Evolutionary conservation across 2,888 invertebrate species (phyloP).

Genomic region (Artemia sinica): DNA sequence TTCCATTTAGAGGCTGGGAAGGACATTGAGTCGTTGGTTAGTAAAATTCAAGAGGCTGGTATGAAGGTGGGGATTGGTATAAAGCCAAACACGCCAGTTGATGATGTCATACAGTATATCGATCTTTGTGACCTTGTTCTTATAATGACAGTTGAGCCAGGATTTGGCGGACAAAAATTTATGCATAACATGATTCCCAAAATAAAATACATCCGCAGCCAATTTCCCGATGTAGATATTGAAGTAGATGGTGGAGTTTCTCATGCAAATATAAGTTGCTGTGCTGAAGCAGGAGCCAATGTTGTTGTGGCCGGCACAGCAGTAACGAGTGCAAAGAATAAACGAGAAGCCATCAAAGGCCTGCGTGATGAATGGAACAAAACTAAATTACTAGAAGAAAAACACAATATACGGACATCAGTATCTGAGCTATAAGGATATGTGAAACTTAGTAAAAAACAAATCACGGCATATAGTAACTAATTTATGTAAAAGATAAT

Average conservation of each 20-base stretch:
- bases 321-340: too few relatives aligned
- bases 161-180: conserved; percentile 96
- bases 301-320: too few relatives aligned
- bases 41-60: conserved; percentile 73
- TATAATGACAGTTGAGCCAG: conserved; percentile 97
- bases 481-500: too few relatives aligned
- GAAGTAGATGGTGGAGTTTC: conserved; percentile 98
- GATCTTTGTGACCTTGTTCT: conserved; percentile 75
- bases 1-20: conserved; percentile 82
- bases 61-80: conserved; percentile 93
- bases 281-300: conserved; percentile 52
- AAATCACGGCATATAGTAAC: too few relatives aligned
- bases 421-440: too few relatives aligned
- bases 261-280: conserved; percentile 63
- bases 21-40: conserved; percentile 51
- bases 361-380: too few relatives aligned
- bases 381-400: too few relatives aligned
- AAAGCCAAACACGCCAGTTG: conserved; percentile 76
- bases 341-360: too few relatives aligned
- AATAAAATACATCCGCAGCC: conserved; percentile 63
- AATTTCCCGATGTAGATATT: conserved; percentile 71
- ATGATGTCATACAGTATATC: conserved; percentile 59
- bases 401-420: too few relatives aligned
- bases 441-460: too few relatives aligned
- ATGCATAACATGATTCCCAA: conserved; percentile 91